These are phyloP conservation scores for Brachionus sp. DNA, from an alignment of 1,140 invertebrate genomes.

Conservation along the genomic window DNA sequence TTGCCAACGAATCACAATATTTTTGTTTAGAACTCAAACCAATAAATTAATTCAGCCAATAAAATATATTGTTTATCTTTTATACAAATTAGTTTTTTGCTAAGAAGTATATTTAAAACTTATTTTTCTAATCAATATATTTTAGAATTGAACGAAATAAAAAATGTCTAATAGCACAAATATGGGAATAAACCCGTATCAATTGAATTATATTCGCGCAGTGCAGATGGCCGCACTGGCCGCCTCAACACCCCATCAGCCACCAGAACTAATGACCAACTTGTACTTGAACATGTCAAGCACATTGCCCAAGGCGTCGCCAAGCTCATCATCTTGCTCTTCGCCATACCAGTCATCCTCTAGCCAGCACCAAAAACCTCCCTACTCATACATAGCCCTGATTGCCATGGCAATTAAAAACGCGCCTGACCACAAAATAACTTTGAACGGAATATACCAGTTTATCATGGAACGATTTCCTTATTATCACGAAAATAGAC, in stretches of 20 bases:
- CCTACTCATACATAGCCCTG: conserved; percentile 78
- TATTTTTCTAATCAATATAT: conserved; percentile 6
- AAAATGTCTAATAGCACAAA: conserved; percentile 38
- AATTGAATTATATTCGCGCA: conserved; percentile 32
- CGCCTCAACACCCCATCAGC: neutral
- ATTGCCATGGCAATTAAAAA: conserved; percentile 99
- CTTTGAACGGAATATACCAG: conserved; percentile 96
- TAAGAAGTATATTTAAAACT: conserved; percentile 11
- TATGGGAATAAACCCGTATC: neutral
- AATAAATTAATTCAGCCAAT: neutral
- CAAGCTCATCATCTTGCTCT: neutral
- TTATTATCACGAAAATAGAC: conserved; percentile 76
- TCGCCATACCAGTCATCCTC: conserved; percentile 10
- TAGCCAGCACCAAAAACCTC: conserved; percentile 41
- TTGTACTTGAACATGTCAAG: neutral
- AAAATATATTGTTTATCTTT: neutral
- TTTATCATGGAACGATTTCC: conserved; percentile 94
- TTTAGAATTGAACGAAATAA: neutral
- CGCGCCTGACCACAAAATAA: conserved; percentile 88
- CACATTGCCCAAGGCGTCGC: neutral
- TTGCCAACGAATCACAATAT: neutral
- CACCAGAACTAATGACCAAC: neutral
- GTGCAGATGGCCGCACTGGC: conserved; percentile 42
- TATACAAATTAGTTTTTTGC: neutral
- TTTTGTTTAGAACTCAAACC: neutral